These are phyloP conservation scores for Ceryle rudis DNA, from an alignment of 2,797 vertebrate species.

Conservation along the genomic window DNA sequence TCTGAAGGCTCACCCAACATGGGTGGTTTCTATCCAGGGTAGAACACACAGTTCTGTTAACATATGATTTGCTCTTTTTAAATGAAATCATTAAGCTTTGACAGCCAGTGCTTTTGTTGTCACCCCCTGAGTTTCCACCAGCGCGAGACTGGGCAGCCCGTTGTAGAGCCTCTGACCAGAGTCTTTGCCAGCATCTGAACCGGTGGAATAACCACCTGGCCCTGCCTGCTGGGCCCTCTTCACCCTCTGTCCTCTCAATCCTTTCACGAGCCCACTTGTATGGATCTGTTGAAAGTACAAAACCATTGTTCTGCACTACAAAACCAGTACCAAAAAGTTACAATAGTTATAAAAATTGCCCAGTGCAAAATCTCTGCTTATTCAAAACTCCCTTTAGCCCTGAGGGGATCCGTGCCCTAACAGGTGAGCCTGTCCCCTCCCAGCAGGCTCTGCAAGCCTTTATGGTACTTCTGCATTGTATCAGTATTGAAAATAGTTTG, in stretches of 20 bases:
- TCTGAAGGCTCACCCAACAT: not conserved
- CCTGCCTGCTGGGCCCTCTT: not conserved
- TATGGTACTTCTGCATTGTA: not conserved
- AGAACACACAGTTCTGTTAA: not conserved
- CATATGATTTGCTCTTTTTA: not conserved
- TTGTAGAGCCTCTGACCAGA: not conserved
- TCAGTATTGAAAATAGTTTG: not conserved
- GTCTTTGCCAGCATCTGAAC: not conserved
- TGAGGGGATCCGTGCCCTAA: not conserved
- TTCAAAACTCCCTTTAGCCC: not conserved
- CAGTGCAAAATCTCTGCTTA: not conserved
- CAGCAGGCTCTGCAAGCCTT: not conserved
- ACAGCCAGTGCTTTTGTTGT: not conserved
- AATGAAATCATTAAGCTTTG: not conserved
- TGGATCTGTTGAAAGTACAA: not conserved
- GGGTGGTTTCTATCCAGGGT: not conserved
- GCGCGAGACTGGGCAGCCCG: not conserved
- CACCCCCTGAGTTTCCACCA: not conserved
- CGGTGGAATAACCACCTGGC: rapidly evolving
- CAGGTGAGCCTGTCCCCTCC: not conserved
- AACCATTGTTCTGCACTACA: not conserved
- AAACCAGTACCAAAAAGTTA: not conserved
- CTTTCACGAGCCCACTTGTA: rapidly evolving
- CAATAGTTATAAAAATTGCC: not conserved
- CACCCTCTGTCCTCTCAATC: rapidly evolving